Conservation (phyloP, 2,797 vertebrate genomes). For the Cetoscarus ocellatus region DNA sequence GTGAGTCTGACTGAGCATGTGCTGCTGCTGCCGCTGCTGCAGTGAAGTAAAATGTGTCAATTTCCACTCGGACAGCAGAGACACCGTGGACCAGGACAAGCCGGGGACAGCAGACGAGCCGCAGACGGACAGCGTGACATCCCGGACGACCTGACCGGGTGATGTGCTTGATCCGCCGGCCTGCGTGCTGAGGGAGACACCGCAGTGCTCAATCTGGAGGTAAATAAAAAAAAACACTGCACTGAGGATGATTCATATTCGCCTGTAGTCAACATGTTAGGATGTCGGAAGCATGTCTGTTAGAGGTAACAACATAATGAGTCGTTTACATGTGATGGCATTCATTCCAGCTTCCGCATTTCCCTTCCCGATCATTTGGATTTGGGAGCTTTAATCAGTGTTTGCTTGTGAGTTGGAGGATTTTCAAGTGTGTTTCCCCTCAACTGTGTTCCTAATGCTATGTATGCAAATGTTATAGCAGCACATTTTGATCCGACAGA, state of each 20-base stretch:
- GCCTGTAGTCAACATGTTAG: conserved; percentile 28
- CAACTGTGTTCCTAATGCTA: neutral
- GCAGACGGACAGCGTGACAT: conserved; percentile 22
- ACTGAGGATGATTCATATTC: conserved; percentile 43
- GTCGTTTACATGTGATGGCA: neutral
- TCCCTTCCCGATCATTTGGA: fast-evolving
- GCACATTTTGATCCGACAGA: neutral
- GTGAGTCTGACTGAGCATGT: conserved; percentile 78
- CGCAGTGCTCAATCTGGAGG: conserved; percentile 55
- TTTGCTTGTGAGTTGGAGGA: conserved; percentile 25
- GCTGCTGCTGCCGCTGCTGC: conserved; percentile 78
- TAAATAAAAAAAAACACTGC: conserved; percentile 29
- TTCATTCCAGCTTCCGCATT: neutral
- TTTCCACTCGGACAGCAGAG: conserved; percentile 70
- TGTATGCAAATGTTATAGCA: neutral
- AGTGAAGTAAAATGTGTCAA: conserved; percentile 83
- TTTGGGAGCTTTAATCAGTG: neutral
- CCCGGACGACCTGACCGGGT: conserved; percentile 25
- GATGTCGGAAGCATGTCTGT: neutral
- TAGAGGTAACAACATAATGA: neutral
- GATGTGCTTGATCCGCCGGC: conserved; percentile 36
- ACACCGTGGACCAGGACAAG: conserved; percentile 44
- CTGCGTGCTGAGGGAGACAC: conserved; percentile 43
- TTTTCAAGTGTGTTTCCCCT: conserved; percentile 2
- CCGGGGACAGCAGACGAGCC: conserved; percentile 21